Base-by-base conservation (phyloP, 2,888 invertebrate species). In the Heliconius ethilla region DNA sequence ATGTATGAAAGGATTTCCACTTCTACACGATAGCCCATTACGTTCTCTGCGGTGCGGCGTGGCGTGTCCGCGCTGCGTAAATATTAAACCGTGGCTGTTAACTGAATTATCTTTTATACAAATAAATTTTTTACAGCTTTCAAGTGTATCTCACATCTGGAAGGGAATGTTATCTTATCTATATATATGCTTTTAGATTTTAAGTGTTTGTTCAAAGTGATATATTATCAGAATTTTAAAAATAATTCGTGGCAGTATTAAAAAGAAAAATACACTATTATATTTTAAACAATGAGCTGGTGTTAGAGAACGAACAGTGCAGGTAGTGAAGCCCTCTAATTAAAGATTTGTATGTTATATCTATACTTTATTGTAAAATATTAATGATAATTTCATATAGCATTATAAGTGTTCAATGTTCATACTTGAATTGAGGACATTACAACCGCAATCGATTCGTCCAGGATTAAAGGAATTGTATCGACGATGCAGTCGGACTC, bases 401-500 rank as follows among this genome's bases (percentile, higher is more conserved):
- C 51, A 13, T 51, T 51, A 59, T 9, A 59, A 59, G n/a, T 9
- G 5, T 59, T 59, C 59, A 18, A 51, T 51, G 25, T 62, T 70
- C 45, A 18, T 22, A 77, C 45, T 29, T 65, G 27, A 18, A 22
- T n/a, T n/a, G 75, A 70, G 65, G 59, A 67, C 74, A 63, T 70
- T 70, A 40, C 63, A 75, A 78, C 66, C 75, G 66, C 75, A 72
- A 65, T 51, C 70, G 78, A 29, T 27, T 63, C 63, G 25, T 63
- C 29, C 15, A 63, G 78, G 70, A 70, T 75, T 70, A 75, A 75
- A 62, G 77, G 75, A 29, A 70, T 70, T 63, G 78, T 70, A 69
- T 69, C 25, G 77, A 33, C n/a, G 40, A 69, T 69, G 40, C 13
- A 55, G 62, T 22, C 55, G 65, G 66, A 66, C 51, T 55, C 9